Conservation (phyloP, 2,888 invertebrate genomes). For the Fissipunctia ypsillon region DNA sequence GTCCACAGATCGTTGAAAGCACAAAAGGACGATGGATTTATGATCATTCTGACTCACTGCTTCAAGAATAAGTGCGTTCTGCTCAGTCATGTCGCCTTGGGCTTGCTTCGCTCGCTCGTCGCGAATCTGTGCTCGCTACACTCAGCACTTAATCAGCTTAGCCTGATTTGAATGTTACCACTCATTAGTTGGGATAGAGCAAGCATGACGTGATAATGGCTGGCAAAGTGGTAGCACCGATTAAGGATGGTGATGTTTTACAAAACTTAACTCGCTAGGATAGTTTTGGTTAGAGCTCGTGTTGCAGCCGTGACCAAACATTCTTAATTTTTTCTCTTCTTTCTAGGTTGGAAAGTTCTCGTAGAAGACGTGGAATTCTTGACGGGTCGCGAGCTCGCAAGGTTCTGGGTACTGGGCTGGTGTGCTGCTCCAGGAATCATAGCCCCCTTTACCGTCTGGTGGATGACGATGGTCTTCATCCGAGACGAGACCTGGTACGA, state of each 20-base stretch:
- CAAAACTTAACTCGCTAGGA: too few relatives aligned
- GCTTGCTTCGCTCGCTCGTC: neutral
- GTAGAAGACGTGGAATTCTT: conserved; percentile 83
- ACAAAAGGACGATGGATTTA: neutral
- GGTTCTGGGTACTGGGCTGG: conserved; percentile 82
- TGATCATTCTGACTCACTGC: neutral
- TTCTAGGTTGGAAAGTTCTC: conserved; percentile 80
- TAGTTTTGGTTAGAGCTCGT: neutral
- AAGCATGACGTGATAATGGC: neutral
- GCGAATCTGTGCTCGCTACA: neutral
- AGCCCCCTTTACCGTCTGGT: conserved; percentile 76
- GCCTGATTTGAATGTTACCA: neutral
- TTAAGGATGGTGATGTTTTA: too few relatives aligned
- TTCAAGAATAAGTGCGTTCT: neutral
- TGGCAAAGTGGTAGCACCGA: neutral
- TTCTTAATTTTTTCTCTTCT: neutral
- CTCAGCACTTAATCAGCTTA: neutral
- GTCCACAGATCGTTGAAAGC: neutral
- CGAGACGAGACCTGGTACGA: conserved; percentile 68
- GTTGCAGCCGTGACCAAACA: too few relatives aligned
- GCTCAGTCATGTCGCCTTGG: too few relatives aligned
- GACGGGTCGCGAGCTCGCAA: conserved; percentile 71
- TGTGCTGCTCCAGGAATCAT: conserved; percentile 74
- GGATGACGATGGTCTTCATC: conserved; percentile 69
- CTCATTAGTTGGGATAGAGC: neutral